phyloP scores from a whole-genome alignment of 2,888 invertebrate species.

The Tinea semifulvella region DNA sequence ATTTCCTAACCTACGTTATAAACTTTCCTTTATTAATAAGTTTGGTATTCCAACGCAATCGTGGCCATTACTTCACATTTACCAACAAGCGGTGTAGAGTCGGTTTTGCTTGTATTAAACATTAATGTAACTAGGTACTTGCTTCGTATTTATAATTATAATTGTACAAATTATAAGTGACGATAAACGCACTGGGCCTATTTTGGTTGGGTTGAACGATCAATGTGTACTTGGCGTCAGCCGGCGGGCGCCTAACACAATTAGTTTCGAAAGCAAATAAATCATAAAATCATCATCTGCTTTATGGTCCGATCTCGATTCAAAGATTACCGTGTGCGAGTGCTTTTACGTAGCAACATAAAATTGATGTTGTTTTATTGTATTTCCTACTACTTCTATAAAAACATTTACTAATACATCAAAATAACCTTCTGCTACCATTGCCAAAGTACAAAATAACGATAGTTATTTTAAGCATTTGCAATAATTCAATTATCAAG shows the following conservation, averaged over 20 bases:
- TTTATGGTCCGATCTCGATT: constrained; percentile 33
- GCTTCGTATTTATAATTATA: too few relatives aligned
- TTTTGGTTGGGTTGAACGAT: constrained; percentile 9
- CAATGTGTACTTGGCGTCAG: constrained; percentile 26
- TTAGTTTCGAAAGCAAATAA: constrained; percentile 47
- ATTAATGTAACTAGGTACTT: too few relatives aligned
- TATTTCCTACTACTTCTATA: constrained; percentile 6
- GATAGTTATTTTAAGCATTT: too few relatives aligned
- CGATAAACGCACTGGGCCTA: constrained; percentile 26
- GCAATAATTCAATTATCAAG: too few relatives aligned
- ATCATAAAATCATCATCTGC: constrained; percentile 39
- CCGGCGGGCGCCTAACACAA: constrained; percentile 40
- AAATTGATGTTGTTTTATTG: constrained; percentile 12
- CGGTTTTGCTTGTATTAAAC: too few relatives aligned
- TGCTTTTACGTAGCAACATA: constrained; percentile 18
- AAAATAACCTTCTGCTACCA: constrained; percentile 4
- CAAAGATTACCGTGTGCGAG: constrained; percentile 31
- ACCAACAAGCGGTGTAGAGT: too few relatives aligned
- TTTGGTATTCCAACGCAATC: too few relatives aligned
- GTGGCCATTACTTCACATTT: too few relatives aligned
- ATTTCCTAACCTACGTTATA: too few relatives aligned
- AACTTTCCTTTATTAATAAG: too few relatives aligned
- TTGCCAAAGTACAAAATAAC: too few relatives aligned
- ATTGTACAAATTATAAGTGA: constrained; percentile 2
- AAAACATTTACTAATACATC: constrained; percentile 9